A percentile compares a stretch with the other conserved stretches of the same genome.
Conservation (phyloP, 2,797 vertebrate genomes). For the Caiman crocodilus region DNA sequence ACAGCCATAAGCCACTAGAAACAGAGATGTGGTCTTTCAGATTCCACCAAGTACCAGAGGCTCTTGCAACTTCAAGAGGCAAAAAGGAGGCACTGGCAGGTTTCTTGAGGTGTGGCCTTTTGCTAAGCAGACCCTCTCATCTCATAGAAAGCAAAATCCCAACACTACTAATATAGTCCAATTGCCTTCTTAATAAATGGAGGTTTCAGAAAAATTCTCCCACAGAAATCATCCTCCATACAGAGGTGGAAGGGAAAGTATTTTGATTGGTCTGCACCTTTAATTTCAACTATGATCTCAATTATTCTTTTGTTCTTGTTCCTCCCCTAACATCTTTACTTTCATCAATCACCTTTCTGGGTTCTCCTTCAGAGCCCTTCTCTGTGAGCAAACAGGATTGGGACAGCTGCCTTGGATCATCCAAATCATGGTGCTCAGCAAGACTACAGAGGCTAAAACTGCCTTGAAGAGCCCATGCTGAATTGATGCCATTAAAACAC, state of each 20-base stretch:
- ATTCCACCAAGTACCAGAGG: background rate
- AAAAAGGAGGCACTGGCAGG: background rate
- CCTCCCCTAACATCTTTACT: background rate
- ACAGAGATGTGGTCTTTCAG: accelerated
- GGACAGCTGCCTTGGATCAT: background rate
- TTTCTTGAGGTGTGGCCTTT: background rate
- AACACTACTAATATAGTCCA: background rate
- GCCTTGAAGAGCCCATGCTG: background rate
- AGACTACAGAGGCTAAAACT: background rate
- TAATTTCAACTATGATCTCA: background rate
- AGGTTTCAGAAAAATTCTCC: background rate
- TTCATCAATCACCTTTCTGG: background rate
- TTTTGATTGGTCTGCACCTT: background rate
- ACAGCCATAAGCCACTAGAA: background rate
- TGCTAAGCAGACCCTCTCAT: background rate
- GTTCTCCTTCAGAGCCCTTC: background rate
- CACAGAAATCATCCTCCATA: background rate
- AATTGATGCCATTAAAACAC: accelerated
- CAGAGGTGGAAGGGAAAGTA: background rate
- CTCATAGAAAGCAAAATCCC: background rate
- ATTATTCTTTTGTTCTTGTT: background rate
- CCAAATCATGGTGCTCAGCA: background rate
- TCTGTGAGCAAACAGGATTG: background rate
- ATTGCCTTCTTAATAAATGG: background rate
- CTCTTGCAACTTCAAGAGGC: background rate